Percentiles rank a stretch among this genome's conserved stretches.
These are phyloP conservation scores for Nerophis ophidion DNA, from an alignment of 2,113 vertebrate species.

Conservation along the genomic window DNA sequence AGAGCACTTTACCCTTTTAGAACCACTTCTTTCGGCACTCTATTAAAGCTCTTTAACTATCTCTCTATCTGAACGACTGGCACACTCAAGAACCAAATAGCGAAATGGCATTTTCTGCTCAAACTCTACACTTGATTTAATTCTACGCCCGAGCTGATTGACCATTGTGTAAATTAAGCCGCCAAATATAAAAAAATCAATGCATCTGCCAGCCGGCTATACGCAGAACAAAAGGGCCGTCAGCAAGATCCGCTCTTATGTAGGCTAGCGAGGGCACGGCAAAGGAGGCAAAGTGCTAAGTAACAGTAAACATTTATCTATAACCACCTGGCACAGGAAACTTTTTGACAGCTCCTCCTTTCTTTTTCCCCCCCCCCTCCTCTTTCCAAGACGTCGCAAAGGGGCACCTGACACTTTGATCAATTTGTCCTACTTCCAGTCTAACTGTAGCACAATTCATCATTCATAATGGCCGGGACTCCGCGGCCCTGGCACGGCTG, in stretches of 20 bases:
- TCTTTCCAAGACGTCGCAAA: constrained; percentile 62
- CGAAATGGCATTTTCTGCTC: no score
- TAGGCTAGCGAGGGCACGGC: constrained; percentile 50
- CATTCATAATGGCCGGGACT: constrained; percentile 72
- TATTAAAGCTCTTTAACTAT: no score
- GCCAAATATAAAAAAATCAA: no score
- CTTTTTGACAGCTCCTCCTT: constrained; percentile 67
- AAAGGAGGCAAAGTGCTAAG: constrained; percentile 38
- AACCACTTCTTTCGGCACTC: no score
- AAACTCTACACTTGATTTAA: no score
- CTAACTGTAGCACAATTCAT: constrained; percentile 77
- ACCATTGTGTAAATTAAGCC: no score
- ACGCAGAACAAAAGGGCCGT: constrained; percentile 41
- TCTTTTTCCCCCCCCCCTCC: constrained; percentile 54
- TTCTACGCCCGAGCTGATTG: no score
- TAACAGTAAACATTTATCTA: constrained; percentile 70
- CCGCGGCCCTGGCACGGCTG: constrained; percentile 49
- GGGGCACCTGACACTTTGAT: constrained; percentile 79
- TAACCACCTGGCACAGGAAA: constrained; percentile 56
- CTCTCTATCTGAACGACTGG: no score
- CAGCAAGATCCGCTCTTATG: constrained; percentile 44
- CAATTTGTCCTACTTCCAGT: constrained; percentile 77
- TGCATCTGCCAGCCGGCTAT: not conserved
- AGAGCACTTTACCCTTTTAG: no score
- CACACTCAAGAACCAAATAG: no score